phyloP scores from a whole-genome alignment of 2,888 invertebrate species.

The Cephus spinipes region DNA sequence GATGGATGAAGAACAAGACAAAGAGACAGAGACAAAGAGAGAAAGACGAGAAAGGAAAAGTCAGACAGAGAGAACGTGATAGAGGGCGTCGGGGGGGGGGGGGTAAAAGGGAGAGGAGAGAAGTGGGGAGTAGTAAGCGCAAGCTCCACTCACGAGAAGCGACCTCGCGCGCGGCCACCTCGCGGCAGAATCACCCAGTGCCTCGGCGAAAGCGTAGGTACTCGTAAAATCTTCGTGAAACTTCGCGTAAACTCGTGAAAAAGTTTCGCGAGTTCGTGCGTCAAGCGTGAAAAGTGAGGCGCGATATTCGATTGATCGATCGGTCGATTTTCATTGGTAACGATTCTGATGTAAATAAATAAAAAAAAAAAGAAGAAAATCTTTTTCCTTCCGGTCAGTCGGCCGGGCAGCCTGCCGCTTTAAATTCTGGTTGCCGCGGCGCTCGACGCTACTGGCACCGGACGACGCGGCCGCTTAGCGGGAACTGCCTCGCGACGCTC shows the following conservation, averaged over 20 bases:
- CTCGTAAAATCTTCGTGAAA: neutral
- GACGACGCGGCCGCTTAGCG: constrained; percentile 64
- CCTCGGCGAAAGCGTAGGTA: constrained; percentile 1
- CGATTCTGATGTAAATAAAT: neutral
- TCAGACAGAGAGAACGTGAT: constrained; percentile 18
- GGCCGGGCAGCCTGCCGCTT: neutral
- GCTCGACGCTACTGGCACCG: constrained; percentile 51
- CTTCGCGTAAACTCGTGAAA: constrained; percentile 29
- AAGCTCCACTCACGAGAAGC: constrained; percentile 27
- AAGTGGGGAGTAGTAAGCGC: constrained; percentile 20
- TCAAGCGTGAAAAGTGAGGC: constrained; percentile 32
- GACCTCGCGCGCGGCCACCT: neutral
- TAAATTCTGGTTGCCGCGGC: constrained; percentile 6
- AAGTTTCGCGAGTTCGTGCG: constrained; percentile 29
- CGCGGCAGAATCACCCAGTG: neutral
- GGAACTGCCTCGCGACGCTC: constrained; percentile 57
- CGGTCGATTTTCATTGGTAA: neutral
- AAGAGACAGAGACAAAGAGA: constrained; percentile 7
- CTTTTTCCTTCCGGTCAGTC: neutral
- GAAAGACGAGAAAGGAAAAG: constrained; percentile 18
- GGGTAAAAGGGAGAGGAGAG: constrained; percentile 20
- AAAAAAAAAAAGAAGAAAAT: neutral
- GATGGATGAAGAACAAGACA: constrained; percentile 25
- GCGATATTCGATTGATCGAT: neutral
- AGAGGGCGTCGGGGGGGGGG: constrained; percentile 25